Evolutionary conservation across 2,113 vertebrate genomes (phyloP).

Genomic region (Meriones unguiculatus): DNA sequence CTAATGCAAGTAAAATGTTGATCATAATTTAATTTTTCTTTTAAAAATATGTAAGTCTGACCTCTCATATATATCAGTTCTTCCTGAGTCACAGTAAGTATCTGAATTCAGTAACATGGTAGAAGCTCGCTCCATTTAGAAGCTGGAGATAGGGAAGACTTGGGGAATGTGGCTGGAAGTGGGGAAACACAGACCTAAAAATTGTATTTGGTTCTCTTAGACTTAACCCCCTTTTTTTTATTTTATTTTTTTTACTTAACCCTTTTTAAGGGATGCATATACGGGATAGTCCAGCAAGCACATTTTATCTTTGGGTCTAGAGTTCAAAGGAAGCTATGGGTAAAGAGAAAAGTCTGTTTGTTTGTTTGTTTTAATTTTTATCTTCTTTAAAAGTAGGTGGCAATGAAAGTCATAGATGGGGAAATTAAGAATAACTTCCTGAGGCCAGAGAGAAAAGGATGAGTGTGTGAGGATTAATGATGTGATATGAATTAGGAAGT

Average conservation of each 20-base stretch:
- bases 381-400: not conserved
- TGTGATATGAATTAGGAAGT: not conserved
- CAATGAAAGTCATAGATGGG: not conserved
- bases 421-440: not conserved
- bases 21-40: not conserved
- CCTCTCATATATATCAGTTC: not conserved
- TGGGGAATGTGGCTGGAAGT: not conserved
- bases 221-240: no score
- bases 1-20: not conserved
- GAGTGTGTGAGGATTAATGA: not conserved
- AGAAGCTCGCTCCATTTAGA: not conserved
- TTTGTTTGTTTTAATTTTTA: not conserved
- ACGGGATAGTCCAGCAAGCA: not conserved
- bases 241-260: no score
- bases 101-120: not conserved
- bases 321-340: not conserved
- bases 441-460: not conserved
- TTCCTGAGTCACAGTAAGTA: not conserved
- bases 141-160: not conserved
- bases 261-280: not conserved
- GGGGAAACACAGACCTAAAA: not conserved
- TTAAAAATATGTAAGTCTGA: not conserved
- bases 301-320: not conserved
- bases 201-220: slow-evolving; percentile 1
- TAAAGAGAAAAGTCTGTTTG: not conserved